A percentile compares a stretch with the other conserved stretches of the same genome.
Conservation (phyloP, 2,888 invertebrate genomes). For the Hypomecis atomaria region DNA sequence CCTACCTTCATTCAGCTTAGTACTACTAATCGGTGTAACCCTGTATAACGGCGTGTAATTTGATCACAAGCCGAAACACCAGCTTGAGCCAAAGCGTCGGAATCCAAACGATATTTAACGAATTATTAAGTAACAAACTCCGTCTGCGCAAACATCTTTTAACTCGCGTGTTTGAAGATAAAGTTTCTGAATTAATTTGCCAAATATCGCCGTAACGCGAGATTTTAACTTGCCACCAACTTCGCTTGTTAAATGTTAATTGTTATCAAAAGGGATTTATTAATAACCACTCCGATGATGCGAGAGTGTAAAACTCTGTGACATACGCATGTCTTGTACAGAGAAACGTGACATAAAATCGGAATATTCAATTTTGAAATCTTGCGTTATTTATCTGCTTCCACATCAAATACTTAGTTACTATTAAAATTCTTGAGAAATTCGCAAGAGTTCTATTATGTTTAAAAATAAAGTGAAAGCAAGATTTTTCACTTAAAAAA, state of each 20-base stretch:
- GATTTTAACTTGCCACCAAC: slow-evolving; percentile 76
- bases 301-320: slow-evolving; percentile 3
- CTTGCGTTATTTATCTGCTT: too few species aligned
- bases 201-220: slow-evolving; percentile 79
- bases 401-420: too few species aligned
- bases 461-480: too few species aligned
- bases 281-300: slow-evolving; percentile 32
- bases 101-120: slow-evolving; percentile 49
- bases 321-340: background rate
- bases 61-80: background rate
- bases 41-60: background rate
- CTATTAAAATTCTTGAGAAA: too few species aligned
- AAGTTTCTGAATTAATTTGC: slow-evolving; percentile 80
- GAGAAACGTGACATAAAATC: background rate
- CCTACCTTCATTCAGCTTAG: too few species aligned
- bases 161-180: slow-evolving; percentile 71
- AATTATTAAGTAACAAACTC: slow-evolving; percentile 68
- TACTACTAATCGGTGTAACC: background rate
- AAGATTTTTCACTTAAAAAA: too few species aligned
- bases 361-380: background rate
- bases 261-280: slow-evolving; percentile 68
- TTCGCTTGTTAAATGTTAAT: slow-evolving; percentile 80
- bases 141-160: slow-evolving; percentile 72
- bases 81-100: slow-evolving; percentile 9
- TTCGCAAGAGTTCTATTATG: too few species aligned